phyloP scores from a whole-genome alignment of 2,888 invertebrate genomes.

The Seira ritae region DNA sequence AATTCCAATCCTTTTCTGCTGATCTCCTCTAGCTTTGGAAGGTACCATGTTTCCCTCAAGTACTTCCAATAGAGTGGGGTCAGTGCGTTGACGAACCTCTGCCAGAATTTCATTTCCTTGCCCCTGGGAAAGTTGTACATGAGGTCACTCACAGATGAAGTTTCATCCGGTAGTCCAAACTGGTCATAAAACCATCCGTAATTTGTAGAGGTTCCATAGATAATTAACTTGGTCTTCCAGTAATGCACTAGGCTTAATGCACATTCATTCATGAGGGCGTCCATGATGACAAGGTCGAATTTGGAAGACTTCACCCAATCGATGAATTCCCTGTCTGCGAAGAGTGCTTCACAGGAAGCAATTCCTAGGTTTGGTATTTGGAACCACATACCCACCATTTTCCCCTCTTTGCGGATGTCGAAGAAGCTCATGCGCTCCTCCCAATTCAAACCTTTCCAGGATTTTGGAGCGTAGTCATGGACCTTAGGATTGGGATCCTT shows the following conservation, averaged over 20 bases:
- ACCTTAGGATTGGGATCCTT: constrained; percentile 36
- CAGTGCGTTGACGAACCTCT: constrained; percentile 54
- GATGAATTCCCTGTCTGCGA: constrained; percentile 39
- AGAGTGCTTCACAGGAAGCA: constrained; percentile 35
- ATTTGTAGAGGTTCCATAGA: constrained; percentile 57
- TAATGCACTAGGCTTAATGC: constrained; percentile 55
- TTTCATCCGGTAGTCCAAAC: constrained; percentile 60
- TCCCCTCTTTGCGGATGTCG: constrained; percentile 20
- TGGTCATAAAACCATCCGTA: constrained; percentile 54
- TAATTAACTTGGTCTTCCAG: constrained; percentile 47
- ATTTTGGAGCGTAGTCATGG: constrained; percentile 14
- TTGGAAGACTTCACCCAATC: constrained; percentile 47
- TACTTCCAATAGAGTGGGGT: constrained; percentile 50
- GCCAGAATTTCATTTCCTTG: constrained; percentile 33
- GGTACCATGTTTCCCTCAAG: constrained; percentile 32
- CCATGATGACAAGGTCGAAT: constrained; percentile 67
- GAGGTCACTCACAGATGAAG: not conserved
- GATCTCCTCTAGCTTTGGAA: constrained; percentile 61
- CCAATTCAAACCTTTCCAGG: constrained; percentile 38
- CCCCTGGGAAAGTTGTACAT: not conserved
- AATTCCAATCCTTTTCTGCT: constrained; percentile 52
- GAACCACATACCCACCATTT: constrained; percentile 15
- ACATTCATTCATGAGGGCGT: constrained; percentile 62
- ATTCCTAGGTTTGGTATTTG: constrained; percentile 14
- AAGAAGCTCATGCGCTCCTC: not conserved